Evolutionary conservation across 2,797 vertebrate genomes (phyloP).

Genomic region (Halcyon leucocephala): DNA sequence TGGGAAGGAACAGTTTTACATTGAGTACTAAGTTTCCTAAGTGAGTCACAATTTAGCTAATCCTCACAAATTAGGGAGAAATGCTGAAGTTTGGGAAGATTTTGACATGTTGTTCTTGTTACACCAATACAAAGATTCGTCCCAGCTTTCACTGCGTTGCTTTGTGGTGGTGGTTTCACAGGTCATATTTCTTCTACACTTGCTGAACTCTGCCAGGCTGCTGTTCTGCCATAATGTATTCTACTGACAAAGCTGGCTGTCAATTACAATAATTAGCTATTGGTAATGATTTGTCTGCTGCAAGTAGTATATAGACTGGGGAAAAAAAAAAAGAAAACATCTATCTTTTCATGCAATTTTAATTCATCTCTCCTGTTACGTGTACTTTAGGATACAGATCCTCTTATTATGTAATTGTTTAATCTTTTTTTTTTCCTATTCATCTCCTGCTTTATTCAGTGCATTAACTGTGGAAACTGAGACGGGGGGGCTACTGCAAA

Average conservation of each 20-base stretch:
- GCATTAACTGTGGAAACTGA: background rate
- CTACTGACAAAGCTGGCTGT: background rate
- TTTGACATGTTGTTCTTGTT: slow-evolving; percentile 9
- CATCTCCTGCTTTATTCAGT: background rate
- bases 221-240: background rate
- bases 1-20: background rate
- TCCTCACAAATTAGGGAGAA: background rate
- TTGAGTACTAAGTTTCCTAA: background rate
- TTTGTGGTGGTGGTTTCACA: slow-evolving; percentile 22
- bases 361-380: background rate
- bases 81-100: background rate
- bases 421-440: background rate
- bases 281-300: background rate
- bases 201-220: background rate
- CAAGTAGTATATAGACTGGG: background rate
- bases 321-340: background rate
- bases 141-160: background rate
- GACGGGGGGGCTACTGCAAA: background rate
- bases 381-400: background rate
- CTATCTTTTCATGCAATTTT: background rate
- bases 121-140: background rate
- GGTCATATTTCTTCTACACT: background rate
- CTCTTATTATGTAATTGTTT: background rate
- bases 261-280: background rate
- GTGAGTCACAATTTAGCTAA: background rate